These are phyloP conservation scores for Marisa cornuarietis DNA, from an alignment of 1,140 invertebrate species.

Conservation along the genomic window DNA sequence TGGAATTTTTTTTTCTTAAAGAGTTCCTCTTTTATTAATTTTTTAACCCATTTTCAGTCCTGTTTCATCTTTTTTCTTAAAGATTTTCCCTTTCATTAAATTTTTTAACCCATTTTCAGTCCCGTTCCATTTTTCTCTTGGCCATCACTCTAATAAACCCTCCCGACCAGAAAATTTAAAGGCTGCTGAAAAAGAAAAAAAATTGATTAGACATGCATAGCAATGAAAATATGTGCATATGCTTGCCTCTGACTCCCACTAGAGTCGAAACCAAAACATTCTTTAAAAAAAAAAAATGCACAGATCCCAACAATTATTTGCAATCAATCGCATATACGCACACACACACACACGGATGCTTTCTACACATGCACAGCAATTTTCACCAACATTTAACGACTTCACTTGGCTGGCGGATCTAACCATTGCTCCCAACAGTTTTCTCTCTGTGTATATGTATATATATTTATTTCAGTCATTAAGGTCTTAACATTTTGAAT, in stretches of 20 bases:
- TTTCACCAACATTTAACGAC: background rate
- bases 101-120: background rate
- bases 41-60: background rate
- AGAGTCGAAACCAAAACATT: background rate
- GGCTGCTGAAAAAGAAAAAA: constrained; percentile 30
- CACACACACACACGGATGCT: background rate
- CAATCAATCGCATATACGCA: background rate
- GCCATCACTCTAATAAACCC: background rate
- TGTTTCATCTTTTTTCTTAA: background rate
- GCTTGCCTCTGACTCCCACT: background rate
- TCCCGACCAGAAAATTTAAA: background rate
- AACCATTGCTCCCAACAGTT: too few species aligned
- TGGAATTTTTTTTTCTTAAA: background rate
- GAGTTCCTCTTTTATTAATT: background rate
- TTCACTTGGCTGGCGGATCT: too few species aligned
- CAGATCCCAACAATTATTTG: background rate
- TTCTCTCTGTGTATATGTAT: too few species aligned
- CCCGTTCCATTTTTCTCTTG: background rate
- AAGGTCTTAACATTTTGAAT: background rate
- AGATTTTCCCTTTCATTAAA: background rate
- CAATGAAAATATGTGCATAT: constrained; percentile 8
- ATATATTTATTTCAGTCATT: background rate
- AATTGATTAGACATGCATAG: constrained; percentile 20
- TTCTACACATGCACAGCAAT: background rate
- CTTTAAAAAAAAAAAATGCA: background rate